phyloP scores from a whole-genome alignment of 2,113 vertebrate species.

The Pao palembangensis region DNA sequence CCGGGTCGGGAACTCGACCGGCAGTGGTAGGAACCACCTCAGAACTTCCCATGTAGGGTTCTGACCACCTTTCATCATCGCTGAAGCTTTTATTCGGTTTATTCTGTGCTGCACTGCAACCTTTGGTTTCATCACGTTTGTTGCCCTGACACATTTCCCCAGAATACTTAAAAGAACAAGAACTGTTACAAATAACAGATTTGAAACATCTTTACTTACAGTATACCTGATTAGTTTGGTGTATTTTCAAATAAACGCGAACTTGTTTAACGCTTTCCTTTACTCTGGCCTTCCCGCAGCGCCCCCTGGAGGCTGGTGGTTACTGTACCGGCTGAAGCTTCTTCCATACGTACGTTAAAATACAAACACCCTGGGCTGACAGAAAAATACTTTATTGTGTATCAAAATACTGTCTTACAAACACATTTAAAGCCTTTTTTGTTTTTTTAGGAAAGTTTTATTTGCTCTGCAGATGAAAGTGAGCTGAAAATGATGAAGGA shows the following conservation, averaged over 20 bases:
- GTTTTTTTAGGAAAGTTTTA: conserved; percentile 54
- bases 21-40: no score
- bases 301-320: conserved; percentile 20
- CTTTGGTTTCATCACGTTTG: no score
- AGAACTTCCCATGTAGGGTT: no score
- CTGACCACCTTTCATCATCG: no score
- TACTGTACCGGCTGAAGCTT: not conserved
- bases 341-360: not conserved
- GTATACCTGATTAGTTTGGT: no score
- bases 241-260: no score
- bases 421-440: conserved; percentile 62
- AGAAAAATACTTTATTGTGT: conserved; percentile 81
- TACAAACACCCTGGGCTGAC: conserved; percentile 42
- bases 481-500: conserved; percentile 24
- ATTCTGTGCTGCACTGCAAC: no score
- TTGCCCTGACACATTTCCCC: no score
- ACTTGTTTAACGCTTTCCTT: no score
- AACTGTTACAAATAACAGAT: not conserved
- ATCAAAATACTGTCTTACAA: conserved; percentile 81
- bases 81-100: no score
- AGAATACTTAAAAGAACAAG: no score
- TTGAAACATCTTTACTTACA: not conserved
- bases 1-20: no score
- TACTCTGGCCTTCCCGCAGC: conserved; percentile 13
- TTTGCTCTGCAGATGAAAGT: conserved; percentile 62